Evolutionary conservation across 1,140 invertebrate genomes (phyloP).

Genomic region (Oppia nitens): DNA sequence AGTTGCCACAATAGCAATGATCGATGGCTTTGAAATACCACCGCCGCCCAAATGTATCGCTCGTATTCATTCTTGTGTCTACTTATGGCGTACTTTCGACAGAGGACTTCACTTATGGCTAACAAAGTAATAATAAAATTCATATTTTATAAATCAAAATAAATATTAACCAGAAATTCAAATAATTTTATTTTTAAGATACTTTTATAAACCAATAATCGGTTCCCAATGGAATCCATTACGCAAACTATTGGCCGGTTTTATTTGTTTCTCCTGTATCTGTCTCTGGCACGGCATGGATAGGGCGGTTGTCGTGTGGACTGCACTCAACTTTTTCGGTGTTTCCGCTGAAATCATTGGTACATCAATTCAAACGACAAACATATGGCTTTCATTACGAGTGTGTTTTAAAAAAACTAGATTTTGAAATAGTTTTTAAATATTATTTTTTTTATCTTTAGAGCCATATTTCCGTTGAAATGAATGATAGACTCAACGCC

Average conservation of each 20-base stretch:
- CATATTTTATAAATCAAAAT: no score
- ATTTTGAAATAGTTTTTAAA: neutral
- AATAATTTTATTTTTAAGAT: constrained; percentile 9
- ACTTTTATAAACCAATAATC: constrained; percentile 18
- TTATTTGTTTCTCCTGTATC: constrained; percentile 20
- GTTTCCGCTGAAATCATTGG: constrained; percentile 14
- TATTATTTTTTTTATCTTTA: constrained; percentile 10
- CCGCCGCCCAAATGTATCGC: constrained; percentile 20
- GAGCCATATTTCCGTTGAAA: neutral
- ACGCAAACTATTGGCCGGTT: constrained; percentile 10
- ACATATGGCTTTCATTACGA: neutral
- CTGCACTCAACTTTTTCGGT: constrained; percentile 17
- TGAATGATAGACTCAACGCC: constrained; percentile 1
- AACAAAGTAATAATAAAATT: no score
- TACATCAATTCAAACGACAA: neutral
- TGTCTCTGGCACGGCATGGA: constrained; percentile 20
- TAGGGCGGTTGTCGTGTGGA: constrained; percentile 17
- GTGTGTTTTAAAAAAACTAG: neutral
- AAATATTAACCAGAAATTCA: no score
- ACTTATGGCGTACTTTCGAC: constrained; percentile 21
- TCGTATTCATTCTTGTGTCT: constrained; percentile 16
- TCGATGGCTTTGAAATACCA: constrained; percentile 18
- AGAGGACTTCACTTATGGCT: constrained; percentile 19
- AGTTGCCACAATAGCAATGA: constrained; percentile 4
- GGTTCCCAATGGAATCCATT: neutral